Percentiles rank a stretch among this genome's conserved stretches.
Evolutionary conservation across 2,113 vertebrate genomes (phyloP).

Genomic region (Chauna torquata): DNA sequence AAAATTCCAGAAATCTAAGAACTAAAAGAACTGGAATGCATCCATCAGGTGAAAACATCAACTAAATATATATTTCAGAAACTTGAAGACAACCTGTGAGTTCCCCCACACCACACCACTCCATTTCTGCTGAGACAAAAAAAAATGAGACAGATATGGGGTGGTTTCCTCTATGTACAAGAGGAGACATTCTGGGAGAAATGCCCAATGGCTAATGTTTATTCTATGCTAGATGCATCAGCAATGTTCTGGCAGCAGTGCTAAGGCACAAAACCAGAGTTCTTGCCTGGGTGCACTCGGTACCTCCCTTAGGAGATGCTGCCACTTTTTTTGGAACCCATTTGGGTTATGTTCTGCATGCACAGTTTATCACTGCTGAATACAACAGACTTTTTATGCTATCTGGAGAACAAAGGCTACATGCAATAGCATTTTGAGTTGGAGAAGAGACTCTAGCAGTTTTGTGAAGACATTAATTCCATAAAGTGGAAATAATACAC

Average conservation of each 20-base stretch:
- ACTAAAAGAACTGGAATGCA: not conserved
- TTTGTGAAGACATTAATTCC: not conserved
- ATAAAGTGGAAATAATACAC: not conserved
- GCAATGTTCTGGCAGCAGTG: not conserved
- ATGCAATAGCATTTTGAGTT: not conserved
- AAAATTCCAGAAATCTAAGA: not conserved
- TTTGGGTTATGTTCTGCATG: not conserved
- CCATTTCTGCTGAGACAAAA: not conserved
- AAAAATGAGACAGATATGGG: not conserved
- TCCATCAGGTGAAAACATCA: not conserved
- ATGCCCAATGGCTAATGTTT: constrained; percentile 8
- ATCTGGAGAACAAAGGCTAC: not conserved
- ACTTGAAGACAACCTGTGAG: not conserved
- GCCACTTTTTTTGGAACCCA: not conserved
- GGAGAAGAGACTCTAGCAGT: not conserved
- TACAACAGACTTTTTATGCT: not conserved
- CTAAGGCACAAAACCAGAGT: not conserved
- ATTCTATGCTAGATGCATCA: constrained; percentile 5
- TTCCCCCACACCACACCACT: not conserved
- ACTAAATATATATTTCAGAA: not conserved
- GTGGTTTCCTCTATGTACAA: not conserved
- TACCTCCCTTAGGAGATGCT: not conserved
- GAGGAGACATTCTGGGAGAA: not conserved
- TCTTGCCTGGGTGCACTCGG: constrained; percentile 47
- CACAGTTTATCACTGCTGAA: not conserved